These are phyloP conservation scores for chimpanzee (Pan troglodytes) DNA, from an alignment of 2,113 vertebrate species.

Conservation along the genomic window DNA sequence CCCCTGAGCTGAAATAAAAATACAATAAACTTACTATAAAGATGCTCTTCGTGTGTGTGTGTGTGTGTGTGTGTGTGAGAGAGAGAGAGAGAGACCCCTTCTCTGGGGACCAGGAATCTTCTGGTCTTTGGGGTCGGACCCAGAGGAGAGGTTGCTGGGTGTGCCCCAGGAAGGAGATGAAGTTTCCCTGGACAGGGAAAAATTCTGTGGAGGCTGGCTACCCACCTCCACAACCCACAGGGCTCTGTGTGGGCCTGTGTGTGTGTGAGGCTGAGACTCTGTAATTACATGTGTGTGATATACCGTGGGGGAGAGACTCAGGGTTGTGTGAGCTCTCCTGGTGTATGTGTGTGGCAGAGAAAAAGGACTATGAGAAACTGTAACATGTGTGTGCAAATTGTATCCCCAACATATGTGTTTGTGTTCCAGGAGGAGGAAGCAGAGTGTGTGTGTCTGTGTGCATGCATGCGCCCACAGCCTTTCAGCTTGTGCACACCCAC, in stretches of 20 bases:
- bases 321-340: neutral
- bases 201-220: neutral
- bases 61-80: neutral
- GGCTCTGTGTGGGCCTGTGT: neutral
- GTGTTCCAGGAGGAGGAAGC: neutral
- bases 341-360: neutral
- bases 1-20: conserved; percentile 34
- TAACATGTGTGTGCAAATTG: neutral
- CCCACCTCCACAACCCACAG: neutral
- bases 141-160: neutral
- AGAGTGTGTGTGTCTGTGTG: neutral
- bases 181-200: neutral
- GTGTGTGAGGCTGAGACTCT: neutral
- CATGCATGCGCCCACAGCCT: neutral
- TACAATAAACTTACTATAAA: conserved; percentile 44
- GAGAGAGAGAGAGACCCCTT: neutral
- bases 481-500: neutral
- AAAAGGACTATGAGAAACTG: neutral
- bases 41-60: neutral
- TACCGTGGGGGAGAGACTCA: neutral
- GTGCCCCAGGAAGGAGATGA: neutral
- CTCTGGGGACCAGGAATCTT: neutral
- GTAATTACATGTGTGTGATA: neutral
- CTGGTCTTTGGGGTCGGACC: neutral
- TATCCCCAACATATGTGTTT: neutral